phyloP scores from a whole-genome alignment of 2,888 invertebrate species.

The Microlaimidae sp. region DNA sequence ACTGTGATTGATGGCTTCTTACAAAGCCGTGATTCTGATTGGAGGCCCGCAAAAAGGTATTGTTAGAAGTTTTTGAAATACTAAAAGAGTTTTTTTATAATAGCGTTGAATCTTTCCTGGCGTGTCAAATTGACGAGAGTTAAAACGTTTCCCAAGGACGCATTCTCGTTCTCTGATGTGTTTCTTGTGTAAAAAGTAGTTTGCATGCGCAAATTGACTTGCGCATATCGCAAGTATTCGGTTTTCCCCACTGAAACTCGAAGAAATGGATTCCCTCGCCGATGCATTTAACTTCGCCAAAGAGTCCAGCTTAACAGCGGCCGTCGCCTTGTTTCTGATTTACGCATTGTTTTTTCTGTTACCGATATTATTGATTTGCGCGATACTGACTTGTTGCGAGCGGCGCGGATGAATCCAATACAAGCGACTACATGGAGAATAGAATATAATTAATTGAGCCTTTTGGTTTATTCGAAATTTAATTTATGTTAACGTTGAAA shows the following conservation, averaged over 20 bases:
- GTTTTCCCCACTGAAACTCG: no score
- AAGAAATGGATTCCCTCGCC: no score
- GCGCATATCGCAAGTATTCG: no score
- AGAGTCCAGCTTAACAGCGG: not conserved
- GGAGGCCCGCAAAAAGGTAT: constrained; percentile 85
- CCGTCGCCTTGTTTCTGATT: constrained; percentile 6
- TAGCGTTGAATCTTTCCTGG: no score
- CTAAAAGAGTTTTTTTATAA: no score
- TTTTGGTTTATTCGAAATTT: no score
- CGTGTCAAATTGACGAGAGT: no score
- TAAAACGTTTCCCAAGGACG: no score
- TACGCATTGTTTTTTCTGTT: constrained; percentile 2
- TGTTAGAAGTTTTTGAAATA: not conserved
- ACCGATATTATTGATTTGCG: constrained; percentile 4
- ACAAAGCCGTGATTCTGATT: constrained; percentile 64
- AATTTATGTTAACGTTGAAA: no score
- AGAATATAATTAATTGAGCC: no score
- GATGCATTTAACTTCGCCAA: no score
- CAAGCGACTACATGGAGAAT: not conserved
- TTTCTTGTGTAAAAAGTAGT: not conserved
- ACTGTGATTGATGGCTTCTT: no score
- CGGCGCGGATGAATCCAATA: not conserved
- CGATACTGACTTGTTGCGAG: not conserved
- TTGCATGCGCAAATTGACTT: not conserved
- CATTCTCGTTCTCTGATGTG: not conserved